phyloP scores from a whole-genome alignment of 2,797 vertebrate genomes.

The Neoniphon sammara region DNA sequence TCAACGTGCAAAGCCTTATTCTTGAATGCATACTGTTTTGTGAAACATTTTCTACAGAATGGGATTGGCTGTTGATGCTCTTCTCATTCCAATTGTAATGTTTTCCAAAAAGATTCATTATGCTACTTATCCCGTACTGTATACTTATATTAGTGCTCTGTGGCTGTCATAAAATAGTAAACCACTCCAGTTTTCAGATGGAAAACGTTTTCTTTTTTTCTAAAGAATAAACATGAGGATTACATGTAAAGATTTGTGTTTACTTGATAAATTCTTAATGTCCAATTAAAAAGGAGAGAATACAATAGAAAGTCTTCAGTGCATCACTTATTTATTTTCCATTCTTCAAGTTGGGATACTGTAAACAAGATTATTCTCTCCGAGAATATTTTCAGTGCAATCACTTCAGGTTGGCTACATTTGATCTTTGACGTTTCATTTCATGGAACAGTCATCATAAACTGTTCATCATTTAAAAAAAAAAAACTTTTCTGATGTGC shows the following conservation, averaged over 20 bases:
- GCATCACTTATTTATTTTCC: slow-evolving; percentile 36
- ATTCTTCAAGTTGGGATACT: background rate
- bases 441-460: slow-evolving; percentile 10
- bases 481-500: background rate
- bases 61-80: background rate
- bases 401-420: slow-evolving; percentile 27
- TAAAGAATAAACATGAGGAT: slow-evolving; percentile 25
- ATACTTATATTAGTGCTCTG: slow-evolving; percentile 6
- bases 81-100: background rate
- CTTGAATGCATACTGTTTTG: background rate
- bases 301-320: slow-evolving; percentile 20
- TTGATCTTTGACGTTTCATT: slow-evolving; percentile 18
- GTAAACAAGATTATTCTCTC: slow-evolving; percentile 1
- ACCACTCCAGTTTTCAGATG: slow-evolving; percentile 35
- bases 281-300: background rate
- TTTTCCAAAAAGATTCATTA: background rate
- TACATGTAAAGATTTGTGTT: background rate
- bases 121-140: slow-evolving; percentile 24
- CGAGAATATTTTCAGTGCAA: slow-evolving; percentile 19
- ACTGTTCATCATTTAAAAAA: background rate
- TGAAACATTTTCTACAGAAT: background rate
- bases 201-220: background rate
- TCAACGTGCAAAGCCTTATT: background rate
- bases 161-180: background rate
- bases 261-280: background rate